A percentile compares a stretch with the other conserved stretches of the same genome.
These are phyloP conservation scores for Lanius collurio DNA, from an alignment of 2,113 vertebrate genomes.

Conservation along the genomic window DNA sequence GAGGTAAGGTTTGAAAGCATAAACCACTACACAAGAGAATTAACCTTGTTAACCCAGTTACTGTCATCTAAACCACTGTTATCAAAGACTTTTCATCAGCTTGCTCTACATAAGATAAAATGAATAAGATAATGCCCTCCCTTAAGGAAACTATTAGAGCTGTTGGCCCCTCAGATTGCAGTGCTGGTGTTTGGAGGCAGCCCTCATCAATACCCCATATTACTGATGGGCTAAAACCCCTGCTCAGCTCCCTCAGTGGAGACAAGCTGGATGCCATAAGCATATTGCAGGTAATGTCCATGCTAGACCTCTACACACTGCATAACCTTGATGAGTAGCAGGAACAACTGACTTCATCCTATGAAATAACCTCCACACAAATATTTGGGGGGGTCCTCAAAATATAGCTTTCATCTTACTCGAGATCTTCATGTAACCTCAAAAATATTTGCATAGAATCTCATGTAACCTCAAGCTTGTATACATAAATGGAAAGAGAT, in stretches of 20 bases:
- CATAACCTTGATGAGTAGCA: background rate
- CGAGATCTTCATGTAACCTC: background rate
- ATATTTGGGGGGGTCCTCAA: background rate
- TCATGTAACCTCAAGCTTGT: background rate
- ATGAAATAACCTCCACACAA: background rate
- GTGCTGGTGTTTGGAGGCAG: background rate
- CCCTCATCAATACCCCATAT: accelerated
- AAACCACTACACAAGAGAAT: background rate
- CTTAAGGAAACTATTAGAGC: background rate
- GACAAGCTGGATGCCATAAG: background rate
- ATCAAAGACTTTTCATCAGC: background rate
- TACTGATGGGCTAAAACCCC: background rate
- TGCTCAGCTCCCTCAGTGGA: background rate
- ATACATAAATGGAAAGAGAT: background rate
- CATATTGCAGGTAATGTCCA: background rate
- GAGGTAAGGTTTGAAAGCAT: background rate
- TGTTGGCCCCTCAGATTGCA: background rate
- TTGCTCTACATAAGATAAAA: background rate
- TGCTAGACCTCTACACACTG: background rate
- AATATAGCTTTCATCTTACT: background rate
- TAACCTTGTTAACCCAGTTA: background rate
- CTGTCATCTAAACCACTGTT: background rate
- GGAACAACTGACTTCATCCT: background rate
- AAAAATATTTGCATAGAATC: background rate
- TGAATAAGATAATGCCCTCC: background rate